Conservation (phyloP, 2,888 invertebrate genomes). For the Melanostoma scalare region DNA sequence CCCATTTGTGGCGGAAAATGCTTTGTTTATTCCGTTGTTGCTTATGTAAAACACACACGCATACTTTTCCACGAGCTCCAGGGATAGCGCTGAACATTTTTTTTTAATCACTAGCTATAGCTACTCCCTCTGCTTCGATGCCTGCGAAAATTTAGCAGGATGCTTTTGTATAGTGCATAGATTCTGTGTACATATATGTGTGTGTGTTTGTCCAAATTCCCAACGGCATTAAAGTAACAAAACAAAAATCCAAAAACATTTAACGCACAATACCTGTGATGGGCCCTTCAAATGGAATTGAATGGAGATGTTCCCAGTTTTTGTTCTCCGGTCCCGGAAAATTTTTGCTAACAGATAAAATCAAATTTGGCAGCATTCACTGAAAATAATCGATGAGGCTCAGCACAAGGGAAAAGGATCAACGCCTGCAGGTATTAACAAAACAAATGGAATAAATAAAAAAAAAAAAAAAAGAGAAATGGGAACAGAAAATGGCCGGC, state of each 20-base stretch:
- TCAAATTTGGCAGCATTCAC: slow-evolving; percentile 30
- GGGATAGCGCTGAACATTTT: slow-evolving; percentile 50
- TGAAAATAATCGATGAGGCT: slow-evolving; percentile 37
- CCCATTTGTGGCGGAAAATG: slow-evolving; percentile 37
- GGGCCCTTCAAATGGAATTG: slow-evolving; percentile 19
- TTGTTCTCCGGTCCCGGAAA: slow-evolving; percentile 12
- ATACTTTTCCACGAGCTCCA: background rate
- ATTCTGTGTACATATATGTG: background rate
- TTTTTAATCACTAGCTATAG: slow-evolving; percentile 49
- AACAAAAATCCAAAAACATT: slow-evolving; percentile 6
- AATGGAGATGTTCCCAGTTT: slow-evolving; percentile 40
- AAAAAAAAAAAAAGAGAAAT: background rate
- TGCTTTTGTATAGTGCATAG: background rate
- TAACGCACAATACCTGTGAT: slow-evolving; percentile 29
- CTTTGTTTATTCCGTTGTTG: slow-evolving; percentile 39
- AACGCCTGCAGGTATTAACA: background rate
- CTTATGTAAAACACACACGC: slow-evolving; percentile 37
- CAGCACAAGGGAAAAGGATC: background rate
- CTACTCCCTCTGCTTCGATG: slow-evolving; percentile 20
- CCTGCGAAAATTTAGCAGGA: slow-evolving; percentile 45
- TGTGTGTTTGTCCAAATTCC: background rate
- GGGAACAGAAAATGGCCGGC: slow-evolving; percentile 6
- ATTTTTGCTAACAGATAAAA: slow-evolving; percentile 40
- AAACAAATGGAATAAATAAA: background rate
- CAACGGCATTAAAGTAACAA: slow-evolving; percentile 9